phyloP scores from a whole-genome alignment of 2,113 vertebrate species.

The Condylura cristata region DNA sequence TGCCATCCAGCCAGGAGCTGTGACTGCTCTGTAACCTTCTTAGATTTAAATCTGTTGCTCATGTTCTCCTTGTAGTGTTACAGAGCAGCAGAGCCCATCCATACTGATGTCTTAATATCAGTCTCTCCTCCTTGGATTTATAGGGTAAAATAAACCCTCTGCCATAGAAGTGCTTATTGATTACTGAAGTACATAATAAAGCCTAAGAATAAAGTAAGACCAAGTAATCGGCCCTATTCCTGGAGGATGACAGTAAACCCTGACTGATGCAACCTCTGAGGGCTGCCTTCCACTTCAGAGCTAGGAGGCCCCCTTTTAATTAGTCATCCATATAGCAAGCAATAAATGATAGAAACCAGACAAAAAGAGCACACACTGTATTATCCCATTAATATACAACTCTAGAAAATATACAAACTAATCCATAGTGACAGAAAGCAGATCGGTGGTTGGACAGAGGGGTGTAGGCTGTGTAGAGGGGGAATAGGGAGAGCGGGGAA shows the following conservation, averaged over 20 bases:
- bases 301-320: conserved; percentile 54
- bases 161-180: conserved; percentile 82
- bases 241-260: conserved; percentile 43
- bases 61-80: conserved; percentile 63
- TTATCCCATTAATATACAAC: background rate
- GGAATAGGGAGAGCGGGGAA: too few relatives aligned
- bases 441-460: background rate
- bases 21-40: conserved; percentile 78
- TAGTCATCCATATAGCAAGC: background rate
- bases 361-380: background rate
- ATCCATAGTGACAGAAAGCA: conserved; percentile 8
- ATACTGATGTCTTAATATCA: conserved; percentile 76
- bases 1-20: conserved; percentile 74
- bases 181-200: conserved; percentile 81
- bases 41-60: conserved; percentile 79
- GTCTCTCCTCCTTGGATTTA: conserved; percentile 79
- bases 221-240: conserved; percentile 73
- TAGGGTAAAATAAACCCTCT: conserved; percentile 80
- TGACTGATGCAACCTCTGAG: background rate
- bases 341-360: conserved; percentile 28
- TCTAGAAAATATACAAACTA: conserved; percentile 11
- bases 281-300: background rate
- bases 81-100: conserved; percentile 74
- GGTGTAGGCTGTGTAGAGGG: accelerated
- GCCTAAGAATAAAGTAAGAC: conserved; percentile 75